Evolutionary conservation across 2,113 vertebrate species (phyloP), one percentile per base, ranked within the genome.

Genomic region (Raphicerus campestris): DNA sequence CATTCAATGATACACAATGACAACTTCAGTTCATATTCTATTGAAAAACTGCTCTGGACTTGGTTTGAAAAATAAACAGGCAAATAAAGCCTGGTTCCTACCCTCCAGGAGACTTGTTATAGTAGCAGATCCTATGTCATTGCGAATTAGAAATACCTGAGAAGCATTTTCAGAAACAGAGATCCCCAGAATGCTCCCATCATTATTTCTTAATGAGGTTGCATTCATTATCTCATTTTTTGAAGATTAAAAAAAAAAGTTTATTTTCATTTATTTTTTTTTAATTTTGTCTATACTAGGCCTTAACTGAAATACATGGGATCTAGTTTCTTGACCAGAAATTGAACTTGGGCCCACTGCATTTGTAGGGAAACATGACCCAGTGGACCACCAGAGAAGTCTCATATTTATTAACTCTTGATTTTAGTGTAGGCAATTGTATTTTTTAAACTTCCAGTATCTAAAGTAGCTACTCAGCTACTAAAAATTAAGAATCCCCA

Each of bases 101-200:
- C 8, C 11, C 10, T 58, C 14, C 1, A 84, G 45, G 20, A 87
- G 20, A 80, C 4, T 22, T n/a, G 17, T 35, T 51, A 24, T 9
- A 93, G 3, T 5, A 91, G 14, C 49, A 30, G 47, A 58, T 35
- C 11, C 10, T 30, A 26, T 11, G 49, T 85, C 32, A 55, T 2
- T 61, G 2, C 0, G 56, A 10, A 9, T 73, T 85, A 87, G 9
- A 92, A 89, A 35, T 9, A 58, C 9, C 39, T 77, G 4, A 22
- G 16, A 51, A 91, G 35, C 15, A 84, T 70, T 95, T 96, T 89
- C 7, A 93, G 5, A 75, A 28, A 49, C 10, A 73, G 24, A 45
- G 1, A 42, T 70, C 82, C 13, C 55, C 6, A 42, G 35, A 15
- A 86, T 3, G 1, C 6, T 56, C 5, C 1, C 2, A 24, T 30